These are phyloP conservation scores for Nephrotoma appendiculata DNA, from an alignment of 2,888 invertebrate species.

Conservation along the genomic window DNA sequence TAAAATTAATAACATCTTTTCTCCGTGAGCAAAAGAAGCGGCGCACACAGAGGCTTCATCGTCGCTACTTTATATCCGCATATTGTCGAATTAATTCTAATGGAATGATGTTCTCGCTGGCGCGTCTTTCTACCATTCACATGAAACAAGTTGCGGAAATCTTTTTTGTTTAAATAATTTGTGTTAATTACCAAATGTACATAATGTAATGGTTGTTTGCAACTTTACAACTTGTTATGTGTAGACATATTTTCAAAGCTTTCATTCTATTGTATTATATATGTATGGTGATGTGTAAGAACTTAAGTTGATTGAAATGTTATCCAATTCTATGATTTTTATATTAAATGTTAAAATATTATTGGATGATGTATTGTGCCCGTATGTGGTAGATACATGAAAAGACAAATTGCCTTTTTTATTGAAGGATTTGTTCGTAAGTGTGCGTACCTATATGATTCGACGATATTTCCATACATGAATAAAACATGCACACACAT, in stretches of 20 bases:
- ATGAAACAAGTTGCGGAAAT: background rate
- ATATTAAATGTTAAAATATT: background rate
- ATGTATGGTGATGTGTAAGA: background rate
- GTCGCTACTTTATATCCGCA: background rate
- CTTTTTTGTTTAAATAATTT: background rate
- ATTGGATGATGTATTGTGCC: background rate
- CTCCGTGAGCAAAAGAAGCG: background rate
- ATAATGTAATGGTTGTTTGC: background rate
- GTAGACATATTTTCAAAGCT: background rate
- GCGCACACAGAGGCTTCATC: background rate
- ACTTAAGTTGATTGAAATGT: background rate
- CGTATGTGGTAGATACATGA: background rate
- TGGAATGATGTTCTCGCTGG: background rate
- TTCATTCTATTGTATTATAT: background rate
- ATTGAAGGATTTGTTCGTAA: background rate
- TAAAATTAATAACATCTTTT: background rate
- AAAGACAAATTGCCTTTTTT: background rate
- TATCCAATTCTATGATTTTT: background rate
- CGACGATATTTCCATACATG: background rate
- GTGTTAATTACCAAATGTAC: background rate
- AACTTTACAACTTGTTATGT: background rate
- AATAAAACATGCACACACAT: background rate
- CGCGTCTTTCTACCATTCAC: background rate
- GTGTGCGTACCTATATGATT: background rate
- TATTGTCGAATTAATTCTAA: background rate